Percentiles rank a stretch among this genome's conserved stretches.
phyloP scores from a whole-genome alignment of 2,113 vertebrate genomes.

The Marmota flaviventris region DNA sequence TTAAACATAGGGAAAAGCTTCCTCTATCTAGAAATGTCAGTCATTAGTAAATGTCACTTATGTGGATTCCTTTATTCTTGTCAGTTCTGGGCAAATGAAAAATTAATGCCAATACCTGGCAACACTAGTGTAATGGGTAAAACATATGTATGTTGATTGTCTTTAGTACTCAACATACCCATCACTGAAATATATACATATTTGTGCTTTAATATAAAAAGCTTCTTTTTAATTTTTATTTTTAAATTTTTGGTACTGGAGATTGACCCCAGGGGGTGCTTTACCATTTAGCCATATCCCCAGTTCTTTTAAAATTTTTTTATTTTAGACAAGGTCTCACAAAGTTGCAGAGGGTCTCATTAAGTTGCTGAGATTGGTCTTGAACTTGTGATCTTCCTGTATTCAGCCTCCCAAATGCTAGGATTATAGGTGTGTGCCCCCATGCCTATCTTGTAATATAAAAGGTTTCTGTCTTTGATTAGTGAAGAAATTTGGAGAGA shows the following conservation, averaged over 20 bases:
- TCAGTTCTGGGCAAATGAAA: conserved; percentile 7
- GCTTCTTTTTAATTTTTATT: neutral
- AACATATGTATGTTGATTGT: neutral
- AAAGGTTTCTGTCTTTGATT: neutral
- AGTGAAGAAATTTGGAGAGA: neutral
- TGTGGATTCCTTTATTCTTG: neutral
- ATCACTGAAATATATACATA: neutral
- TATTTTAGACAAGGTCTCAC: too few relatives aligned
- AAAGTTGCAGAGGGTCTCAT: too few relatives aligned
- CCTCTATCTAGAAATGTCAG: neutral
- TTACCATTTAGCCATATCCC: too few relatives aligned
- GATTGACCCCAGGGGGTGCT: too few relatives aligned
- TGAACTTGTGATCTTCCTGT: too few relatives aligned
- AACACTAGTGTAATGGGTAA: neutral
- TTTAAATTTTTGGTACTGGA: too few relatives aligned
- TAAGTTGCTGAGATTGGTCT: too few relatives aligned
- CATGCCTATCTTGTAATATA: neutral
- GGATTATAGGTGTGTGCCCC: too few relatives aligned
- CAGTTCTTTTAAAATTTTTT: too few relatives aligned
- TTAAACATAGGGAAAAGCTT: neutral
- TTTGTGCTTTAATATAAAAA: neutral
- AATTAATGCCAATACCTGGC: neutral
- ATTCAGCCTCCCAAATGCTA: too few relatives aligned
- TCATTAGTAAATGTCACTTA: neutral
- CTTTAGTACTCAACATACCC: neutral